A percentile compares a stretch with the other conserved stretches of the same genome.
Evolutionary conservation across 2,797 vertebrate species (phyloP).

Genomic region (Gymnothorax javanicus): DNA sequence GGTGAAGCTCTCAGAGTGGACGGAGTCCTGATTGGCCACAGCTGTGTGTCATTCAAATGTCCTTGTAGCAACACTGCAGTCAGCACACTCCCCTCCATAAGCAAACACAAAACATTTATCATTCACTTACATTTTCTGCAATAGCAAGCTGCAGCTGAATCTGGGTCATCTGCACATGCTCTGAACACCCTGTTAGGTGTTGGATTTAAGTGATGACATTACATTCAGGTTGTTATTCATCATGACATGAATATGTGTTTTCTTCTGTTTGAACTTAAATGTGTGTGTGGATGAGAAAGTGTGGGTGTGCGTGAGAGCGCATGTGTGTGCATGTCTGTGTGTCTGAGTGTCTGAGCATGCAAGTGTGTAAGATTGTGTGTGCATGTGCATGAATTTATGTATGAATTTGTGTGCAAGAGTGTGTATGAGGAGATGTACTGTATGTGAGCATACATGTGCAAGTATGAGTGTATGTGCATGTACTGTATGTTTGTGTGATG

Average conservation of each 20-base stretch:
- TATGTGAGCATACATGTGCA: background rate
- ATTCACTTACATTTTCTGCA: background rate
- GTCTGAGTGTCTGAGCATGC: background rate
- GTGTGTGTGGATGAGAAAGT: background rate
- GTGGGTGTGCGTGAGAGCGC: slow-evolving; percentile 3
- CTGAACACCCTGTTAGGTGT: background rate
- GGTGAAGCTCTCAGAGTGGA: background rate
- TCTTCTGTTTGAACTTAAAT: background rate
- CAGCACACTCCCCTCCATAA: background rate
- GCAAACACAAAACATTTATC: background rate
- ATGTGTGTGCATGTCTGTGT: background rate
- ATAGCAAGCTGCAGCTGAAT: background rate
- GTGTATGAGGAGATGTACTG: slow-evolving; percentile 5
- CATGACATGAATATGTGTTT: background rate
- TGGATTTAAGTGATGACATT: background rate
- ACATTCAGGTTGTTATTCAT: background rate
- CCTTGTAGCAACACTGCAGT: background rate
- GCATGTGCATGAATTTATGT: background rate
- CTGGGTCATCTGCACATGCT: background rate
- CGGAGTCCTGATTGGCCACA: background rate
- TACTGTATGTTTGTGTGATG: background rate
- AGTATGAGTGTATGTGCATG: background rate
- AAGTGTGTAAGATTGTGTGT: background rate
- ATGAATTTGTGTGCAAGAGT: slow-evolving; percentile 26
- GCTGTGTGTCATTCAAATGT: background rate